Evolutionary conservation across 35 echinoderm and acorn worm genomes (phyloP).

Genomic region (Ophioderma brevispina): DNA sequence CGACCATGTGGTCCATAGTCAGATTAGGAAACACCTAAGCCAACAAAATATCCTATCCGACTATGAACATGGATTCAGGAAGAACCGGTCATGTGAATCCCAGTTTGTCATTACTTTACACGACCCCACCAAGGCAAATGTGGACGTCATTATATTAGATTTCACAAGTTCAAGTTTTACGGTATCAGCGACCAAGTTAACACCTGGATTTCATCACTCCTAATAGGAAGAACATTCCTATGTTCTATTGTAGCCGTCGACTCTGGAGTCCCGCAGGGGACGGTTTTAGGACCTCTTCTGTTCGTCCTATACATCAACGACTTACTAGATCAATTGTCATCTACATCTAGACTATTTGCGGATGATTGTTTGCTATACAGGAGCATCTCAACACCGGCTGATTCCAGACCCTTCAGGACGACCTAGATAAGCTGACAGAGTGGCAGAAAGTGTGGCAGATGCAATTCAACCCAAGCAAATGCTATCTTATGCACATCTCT

Average conservation of each 20-base stretch:
- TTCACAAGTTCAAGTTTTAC: slow-evolving; percentile 25
- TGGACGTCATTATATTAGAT: slow-evolving; percentile 17
- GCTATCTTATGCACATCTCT: slow-evolving; percentile 24
- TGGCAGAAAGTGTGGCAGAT: slow-evolving; percentile 23
- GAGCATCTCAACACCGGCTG: slow-evolving; percentile 13
- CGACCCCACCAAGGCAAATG: too few species aligned
- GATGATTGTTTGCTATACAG: slow-evolving; percentile 27
- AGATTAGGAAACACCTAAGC: too few species aligned
- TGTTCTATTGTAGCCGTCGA: too few species aligned
- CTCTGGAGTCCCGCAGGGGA: too few species aligned
- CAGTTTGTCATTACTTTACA: too few species aligned
- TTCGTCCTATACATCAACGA: slow-evolving; percentile 34
- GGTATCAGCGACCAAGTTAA: slow-evolving; percentile 18
- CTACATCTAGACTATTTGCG: slow-evolving; percentile 17
- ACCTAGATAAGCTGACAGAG: too few species aligned
- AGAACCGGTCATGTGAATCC: too few species aligned
- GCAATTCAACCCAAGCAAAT: slow-evolving; percentile 36
- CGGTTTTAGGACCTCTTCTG: slow-evolving; percentile 19
- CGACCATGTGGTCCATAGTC: too few species aligned
- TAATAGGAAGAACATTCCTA: slow-evolving; percentile 2
- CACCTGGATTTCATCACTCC: slow-evolving; percentile 11
- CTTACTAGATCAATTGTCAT: slow-evolving; percentile 7
- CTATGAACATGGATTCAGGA: too few species aligned
- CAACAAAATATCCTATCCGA: too few species aligned
- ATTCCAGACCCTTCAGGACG: slow-evolving; percentile 14